Conservation (phyloP, 2,888 invertebrate species). For the Leptinotarsa juncta region DNA sequence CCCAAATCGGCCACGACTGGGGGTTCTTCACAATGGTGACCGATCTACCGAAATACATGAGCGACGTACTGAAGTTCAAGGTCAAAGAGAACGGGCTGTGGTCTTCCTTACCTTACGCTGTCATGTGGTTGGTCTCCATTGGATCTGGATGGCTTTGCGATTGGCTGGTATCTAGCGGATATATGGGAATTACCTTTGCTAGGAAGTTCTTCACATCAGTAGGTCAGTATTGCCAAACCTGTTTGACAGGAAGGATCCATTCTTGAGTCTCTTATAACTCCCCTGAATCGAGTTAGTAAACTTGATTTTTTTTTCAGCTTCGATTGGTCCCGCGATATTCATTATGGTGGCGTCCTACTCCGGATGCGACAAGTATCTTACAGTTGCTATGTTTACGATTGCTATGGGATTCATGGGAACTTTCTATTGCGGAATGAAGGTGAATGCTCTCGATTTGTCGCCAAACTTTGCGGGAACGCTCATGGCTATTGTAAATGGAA, state of each 20-base stretch:
- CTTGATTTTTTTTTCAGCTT: constrained; percentile 66
- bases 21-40: constrained; percentile 79
- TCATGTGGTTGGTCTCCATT: constrained; percentile 75
- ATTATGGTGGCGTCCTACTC: constrained; percentile 74
- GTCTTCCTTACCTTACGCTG: constrained; percentile 73
- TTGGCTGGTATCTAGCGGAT: constrained; percentile 71
- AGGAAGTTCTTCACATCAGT: constrained; percentile 77
- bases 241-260: neutral
- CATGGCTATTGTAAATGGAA: constrained; percentile 74
- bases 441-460: constrained; percentile 74
- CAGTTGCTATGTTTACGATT: constrained; percentile 70
- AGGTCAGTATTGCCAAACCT: constrained; percentile 64
- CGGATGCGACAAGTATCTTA: constrained; percentile 69
- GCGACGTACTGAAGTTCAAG: constrained; percentile 74
- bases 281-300: neutral
- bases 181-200: constrained; percentile 69
- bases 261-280: neutral
- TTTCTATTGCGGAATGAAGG: constrained; percentile 77
- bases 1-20: constrained; percentile 80
- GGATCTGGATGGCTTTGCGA: constrained; percentile 76
- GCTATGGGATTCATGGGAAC: constrained; percentile 77
- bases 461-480: constrained; percentile 75
- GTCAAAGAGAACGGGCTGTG: constrained; percentile 73
- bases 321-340: constrained; percentile 72
- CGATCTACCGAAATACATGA: constrained; percentile 73